Base-by-base conservation (phyloP, 1,140 invertebrate genomes). In the Odontomachus brunneus region DNA sequence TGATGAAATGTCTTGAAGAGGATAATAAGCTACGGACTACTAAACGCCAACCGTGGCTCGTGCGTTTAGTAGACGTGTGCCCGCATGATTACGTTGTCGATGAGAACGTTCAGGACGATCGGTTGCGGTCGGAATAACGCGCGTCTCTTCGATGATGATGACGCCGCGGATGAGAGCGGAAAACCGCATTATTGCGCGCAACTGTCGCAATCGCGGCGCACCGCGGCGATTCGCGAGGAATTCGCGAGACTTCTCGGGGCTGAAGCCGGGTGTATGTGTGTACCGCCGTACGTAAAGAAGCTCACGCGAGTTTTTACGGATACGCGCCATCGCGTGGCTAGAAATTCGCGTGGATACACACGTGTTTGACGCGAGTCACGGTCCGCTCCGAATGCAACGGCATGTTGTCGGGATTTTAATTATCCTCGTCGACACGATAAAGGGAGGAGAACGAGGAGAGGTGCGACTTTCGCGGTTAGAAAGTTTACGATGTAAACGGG, bases 131-230 rank as follows among this genome's bases (percentile, higher is more conserved):
- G 82, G 67, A 55, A 69, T 60, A 72, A 24, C 44, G 65, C 19
- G 14, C 26, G 26, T 22, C 62, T 65, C 38, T 7, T 7, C 38
- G 38, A 49, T 12, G 44, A 66, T 67, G 55, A 49, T 15, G 59
- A n/a, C 44, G 26, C 11, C 15, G 60, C 29, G 66, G 38, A 51
- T 44, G 66, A 73, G 44, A 73, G 44, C 51, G 48, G 38, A 60
- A 82, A 82, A 84, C 69, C 83, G 53, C 78, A 74, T 60, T 82
- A 84, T 84, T 59, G 72, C 76, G 76, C 72, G 67, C 76, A 76
- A 80, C 24, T 5, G 69, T 55, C 67, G 22, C n/a, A n/a, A n/a
- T n/a, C n/a, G n/a, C n/a, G n/a, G n/a, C n/a, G n/a, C n/a, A 15
- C 26, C 67, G 53, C 66, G 62, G 38, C 38, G 38, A 44, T 44